phyloP scores from a whole-genome alignment of 2,113 vertebrate species.

The Malaclemys terrapin region DNA sequence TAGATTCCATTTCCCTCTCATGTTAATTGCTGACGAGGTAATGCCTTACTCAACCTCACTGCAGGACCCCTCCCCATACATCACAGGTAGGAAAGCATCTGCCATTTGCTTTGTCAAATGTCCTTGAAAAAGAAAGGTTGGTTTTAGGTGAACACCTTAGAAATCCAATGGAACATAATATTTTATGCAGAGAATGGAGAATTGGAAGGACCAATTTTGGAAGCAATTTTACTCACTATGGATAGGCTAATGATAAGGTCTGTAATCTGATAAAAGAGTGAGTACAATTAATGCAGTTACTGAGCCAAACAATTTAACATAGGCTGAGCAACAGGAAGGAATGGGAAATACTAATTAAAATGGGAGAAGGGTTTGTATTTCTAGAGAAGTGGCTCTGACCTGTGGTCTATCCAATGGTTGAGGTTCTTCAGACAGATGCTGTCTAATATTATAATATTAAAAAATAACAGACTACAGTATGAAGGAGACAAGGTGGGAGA shows the following conservation, averaged over 20 bases:
- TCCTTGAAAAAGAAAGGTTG: not conserved
- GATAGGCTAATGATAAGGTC: not conserved
- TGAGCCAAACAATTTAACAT: not conserved
- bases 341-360: not conserved
- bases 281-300: not conserved
- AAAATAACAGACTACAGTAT: not conserved
- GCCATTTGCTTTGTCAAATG: not conserved
- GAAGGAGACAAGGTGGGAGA: not conserved
- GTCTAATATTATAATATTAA: not conserved
- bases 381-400: not conserved
- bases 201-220: not conserved
- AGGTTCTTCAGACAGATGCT: not conserved
- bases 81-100: not conserved
- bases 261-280: not conserved
- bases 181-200: not conserved
- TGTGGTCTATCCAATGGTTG: not conserved
- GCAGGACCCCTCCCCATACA: not conserved
- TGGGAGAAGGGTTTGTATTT: not conserved
- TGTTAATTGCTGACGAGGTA: not conserved
- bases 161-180: not conserved
- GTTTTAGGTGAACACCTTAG: not conserved
- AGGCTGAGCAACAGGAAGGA: not conserved
- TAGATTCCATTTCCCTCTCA: not conserved
- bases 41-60: not conserved
- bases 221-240: not conserved